Conservation (phyloP, 2,888 invertebrate species). For the Mesorhabditis sp. region DNA sequence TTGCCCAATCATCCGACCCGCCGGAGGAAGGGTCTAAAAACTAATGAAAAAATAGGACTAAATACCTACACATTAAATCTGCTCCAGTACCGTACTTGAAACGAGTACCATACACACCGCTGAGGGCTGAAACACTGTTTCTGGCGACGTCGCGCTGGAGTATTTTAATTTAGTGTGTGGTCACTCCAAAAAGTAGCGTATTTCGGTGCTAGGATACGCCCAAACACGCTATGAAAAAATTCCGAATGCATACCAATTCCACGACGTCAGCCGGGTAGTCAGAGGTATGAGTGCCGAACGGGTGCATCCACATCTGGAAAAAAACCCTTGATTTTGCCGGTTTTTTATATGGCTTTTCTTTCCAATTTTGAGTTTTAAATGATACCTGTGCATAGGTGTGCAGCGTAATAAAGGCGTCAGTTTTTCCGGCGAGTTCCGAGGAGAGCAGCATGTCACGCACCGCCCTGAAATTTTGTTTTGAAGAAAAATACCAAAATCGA, state of each 20-base stretch:
- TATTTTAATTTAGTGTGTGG: too few relatives aligned
- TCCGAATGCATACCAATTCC: conserved; percentile 45
- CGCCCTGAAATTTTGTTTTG: conserved; percentile 30
- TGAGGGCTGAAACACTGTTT: conserved; percentile 48
- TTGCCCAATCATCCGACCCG: conserved; percentile 58
- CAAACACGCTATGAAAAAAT: not conserved
- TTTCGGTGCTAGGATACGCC: not conserved
- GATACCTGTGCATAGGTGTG: conserved; percentile 56
- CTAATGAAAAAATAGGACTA: not conserved
- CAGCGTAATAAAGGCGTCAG: conserved; percentile 56
- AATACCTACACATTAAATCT: conserved; percentile 49
- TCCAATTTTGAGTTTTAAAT: conserved; percentile 18
- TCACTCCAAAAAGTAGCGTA: conserved; percentile 29
- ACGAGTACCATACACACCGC: conserved; percentile 53
- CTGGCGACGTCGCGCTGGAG: conserved; percentile 32
- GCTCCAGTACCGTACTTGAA: conserved; percentile 57
- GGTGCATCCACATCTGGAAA: conserved; percentile 52
- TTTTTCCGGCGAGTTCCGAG: conserved; percentile 44
- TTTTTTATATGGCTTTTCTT: not conserved
- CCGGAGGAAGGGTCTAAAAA: conserved; percentile 54
- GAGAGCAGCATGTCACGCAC: conserved; percentile 51
- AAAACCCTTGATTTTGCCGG: too few relatives aligned
- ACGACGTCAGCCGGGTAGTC: conserved; percentile 50
- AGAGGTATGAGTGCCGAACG: conserved; percentile 48
- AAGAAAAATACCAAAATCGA: too few relatives aligned